phyloP scores from a whole-genome alignment of 2,888 invertebrate species.

The Lepidonotus clava region DNA sequence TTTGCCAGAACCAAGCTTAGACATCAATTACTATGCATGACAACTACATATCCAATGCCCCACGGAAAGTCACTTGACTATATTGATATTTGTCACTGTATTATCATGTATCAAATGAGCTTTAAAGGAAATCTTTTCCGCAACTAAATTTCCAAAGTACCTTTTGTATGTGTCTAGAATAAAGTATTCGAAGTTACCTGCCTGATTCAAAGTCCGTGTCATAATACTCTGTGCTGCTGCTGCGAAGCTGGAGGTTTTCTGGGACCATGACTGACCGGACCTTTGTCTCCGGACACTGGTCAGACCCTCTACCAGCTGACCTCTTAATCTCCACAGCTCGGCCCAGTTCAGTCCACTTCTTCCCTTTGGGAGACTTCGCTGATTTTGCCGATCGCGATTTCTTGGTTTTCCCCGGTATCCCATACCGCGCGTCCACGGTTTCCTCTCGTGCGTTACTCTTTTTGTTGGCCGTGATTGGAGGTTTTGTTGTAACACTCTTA shows the following conservation, averaged over 20 bases:
- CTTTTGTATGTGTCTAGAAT: too few relatives aligned
- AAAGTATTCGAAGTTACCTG: conserved; percentile 31
- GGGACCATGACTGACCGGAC: background rate
- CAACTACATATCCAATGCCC: background rate
- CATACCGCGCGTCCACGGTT: background rate
- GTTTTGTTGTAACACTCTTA: too few relatives aligned
- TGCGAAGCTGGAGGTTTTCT: background rate
- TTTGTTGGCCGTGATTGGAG: background rate
- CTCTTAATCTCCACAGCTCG: conserved; percentile 21
- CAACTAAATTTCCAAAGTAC: too few relatives aligned
- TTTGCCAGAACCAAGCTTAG: too few relatives aligned
- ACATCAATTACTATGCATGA: too few relatives aligned
- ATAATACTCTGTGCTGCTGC: conserved; percentile 31
- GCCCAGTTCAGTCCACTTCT: conserved; percentile 38
- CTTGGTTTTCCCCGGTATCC: background rate
- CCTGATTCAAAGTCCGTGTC: conserved; percentile 51
- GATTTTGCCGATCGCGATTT: too few relatives aligned
- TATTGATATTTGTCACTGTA: too few relatives aligned
- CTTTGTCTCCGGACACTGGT: background rate
- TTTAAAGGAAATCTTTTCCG: too few relatives aligned
- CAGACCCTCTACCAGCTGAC: background rate
- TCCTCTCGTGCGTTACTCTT: background rate
- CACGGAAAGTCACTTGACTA: too few relatives aligned
- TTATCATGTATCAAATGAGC: too few relatives aligned
- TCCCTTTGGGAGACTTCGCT: background rate